phyloP scores from a whole-genome alignment of 2,797 vertebrate genomes.

The Manis crassicaudata region DNA sequence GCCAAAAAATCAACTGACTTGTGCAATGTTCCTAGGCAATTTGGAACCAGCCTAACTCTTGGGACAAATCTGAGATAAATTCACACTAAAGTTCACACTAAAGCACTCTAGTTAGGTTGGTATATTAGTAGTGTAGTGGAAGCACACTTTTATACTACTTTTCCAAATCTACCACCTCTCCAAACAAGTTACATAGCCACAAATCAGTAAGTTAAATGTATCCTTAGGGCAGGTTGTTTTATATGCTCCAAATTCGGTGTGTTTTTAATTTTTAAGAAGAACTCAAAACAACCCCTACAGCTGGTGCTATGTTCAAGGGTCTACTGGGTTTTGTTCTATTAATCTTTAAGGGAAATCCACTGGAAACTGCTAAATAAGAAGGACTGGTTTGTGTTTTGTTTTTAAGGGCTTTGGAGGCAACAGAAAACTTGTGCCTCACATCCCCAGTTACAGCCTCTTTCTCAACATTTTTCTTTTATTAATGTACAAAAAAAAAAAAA shows the following conservation, averaged over 20 bases:
- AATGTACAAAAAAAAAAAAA: constrained; percentile 79
- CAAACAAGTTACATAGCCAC: not conserved
- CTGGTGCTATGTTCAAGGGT: constrained; percentile 1
- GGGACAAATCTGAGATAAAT: not conserved
- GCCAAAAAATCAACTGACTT: not conserved
- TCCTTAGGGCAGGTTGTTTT: constrained; percentile 7
- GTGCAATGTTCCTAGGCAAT: not conserved
- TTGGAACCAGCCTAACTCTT: not conserved
- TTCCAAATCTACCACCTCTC: constrained; percentile 11
- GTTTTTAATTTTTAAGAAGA: constrained; percentile 58
- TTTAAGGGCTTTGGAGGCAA: constrained; percentile 38
- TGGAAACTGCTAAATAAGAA: not conserved
- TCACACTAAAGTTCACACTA: not conserved
- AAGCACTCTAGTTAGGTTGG: not conserved
- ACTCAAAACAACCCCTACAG: constrained; percentile 43
- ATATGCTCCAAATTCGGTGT: constrained; percentile 28
- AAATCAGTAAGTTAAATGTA: constrained; percentile 17
- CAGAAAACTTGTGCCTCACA: constrained; percentile 42
- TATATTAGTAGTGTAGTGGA: constrained; percentile 28
- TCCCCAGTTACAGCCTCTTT: constrained; percentile 83
- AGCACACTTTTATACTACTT: not conserved
- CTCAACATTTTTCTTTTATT: constrained; percentile 84
- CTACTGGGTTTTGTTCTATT: not conserved
- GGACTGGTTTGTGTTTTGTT: constrained; percentile 18
- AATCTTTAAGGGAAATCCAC: not conserved